Evolutionary conservation across 2,888 invertebrate genomes (phyloP), one percentile per base, ranked within the genome.

Genomic region (Euspilapteryx auroguttella): DNA sequence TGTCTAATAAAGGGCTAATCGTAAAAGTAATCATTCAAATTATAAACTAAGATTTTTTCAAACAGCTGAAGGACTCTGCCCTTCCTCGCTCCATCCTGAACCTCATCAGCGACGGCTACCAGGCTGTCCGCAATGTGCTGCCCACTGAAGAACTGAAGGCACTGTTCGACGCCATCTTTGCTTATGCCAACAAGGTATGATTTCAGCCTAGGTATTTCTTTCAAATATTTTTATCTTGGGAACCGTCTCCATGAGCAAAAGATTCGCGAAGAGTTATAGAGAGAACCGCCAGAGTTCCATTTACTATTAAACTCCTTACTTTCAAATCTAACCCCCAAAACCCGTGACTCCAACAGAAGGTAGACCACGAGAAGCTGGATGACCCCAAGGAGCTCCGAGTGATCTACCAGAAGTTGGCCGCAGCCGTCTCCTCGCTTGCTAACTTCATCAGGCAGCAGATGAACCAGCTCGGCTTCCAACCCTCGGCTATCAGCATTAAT

Each of bases 111-210:
- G 83, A 83, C 33, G 37, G 80, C 0, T 71, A 80, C 35, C 62
- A 61, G 2, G 66, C 79, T 3, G 28, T 86, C 12, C 79, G 80
- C 25, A 75, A 77, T 7, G 44, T 83, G 7, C 47, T 86, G 26
- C 85, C 86, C 4, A 83, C 83, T 0, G 69, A 78, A 1, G 88
- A 89, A 46, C 49, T 82, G 3, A 78, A 68, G 33, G 77, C 80
- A 11, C 78, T 89, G 38, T 53, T 84, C 21, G 73, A 79, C 24
- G 65, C 79, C 9, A 46, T 84, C 22, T 73, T 78, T 34, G 61
- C 71, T 6, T 90, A 89, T 51, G 42, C 86, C 2, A 64, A 80
- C 33, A 83, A 83, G 79, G 83, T 83, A 53, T 42, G n/a, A n/a
- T n/a, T n/a, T n/a, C n/a, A n/a, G n/a, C n/a, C n/a, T n/a, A n/a